These are phyloP conservation scores for Leuciscus waleckii DNA, from an alignment of 2,797 vertebrate genomes.

Conservation along the genomic window DNA sequence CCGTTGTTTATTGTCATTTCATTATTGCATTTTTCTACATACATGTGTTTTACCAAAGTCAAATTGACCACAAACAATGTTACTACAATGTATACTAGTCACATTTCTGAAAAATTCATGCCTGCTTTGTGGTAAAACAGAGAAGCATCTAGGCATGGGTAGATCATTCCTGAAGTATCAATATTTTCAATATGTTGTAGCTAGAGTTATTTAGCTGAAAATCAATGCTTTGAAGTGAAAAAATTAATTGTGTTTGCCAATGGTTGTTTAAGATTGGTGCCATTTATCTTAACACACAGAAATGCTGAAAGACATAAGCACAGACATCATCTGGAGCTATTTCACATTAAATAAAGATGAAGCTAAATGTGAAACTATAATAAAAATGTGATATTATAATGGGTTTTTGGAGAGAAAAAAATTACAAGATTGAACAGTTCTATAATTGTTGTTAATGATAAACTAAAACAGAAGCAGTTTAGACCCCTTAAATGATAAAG, in stretches of 20 bases:
- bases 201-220: slow-evolving; percentile 16
- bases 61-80: background rate
- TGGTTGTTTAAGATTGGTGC: background rate
- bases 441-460: slow-evolving; percentile 12
- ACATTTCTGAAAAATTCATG: background rate
- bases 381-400: background rate
- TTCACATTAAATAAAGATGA: slow-evolving; percentile 11
- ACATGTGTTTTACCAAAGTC: background rate
- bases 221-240: slow-evolving; percentile 16
- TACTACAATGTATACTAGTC: background rate
- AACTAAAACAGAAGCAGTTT: background rate
- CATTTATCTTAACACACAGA: slow-evolving; percentile 27
- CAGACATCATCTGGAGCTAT: background rate
- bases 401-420: background rate
- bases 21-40: background rate
- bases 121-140: background rate
- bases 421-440: background rate
- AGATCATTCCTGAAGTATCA: background rate
- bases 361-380: background rate
- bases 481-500: background rate
- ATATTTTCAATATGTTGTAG: background rate
- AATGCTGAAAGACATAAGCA: background rate
- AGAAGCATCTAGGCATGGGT: background rate
- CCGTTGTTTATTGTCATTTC: background rate
- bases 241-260: background rate